Evolutionary conservation across 1,140 invertebrate species (phyloP).

Genomic region (Arctopsyche grandis): DNA sequence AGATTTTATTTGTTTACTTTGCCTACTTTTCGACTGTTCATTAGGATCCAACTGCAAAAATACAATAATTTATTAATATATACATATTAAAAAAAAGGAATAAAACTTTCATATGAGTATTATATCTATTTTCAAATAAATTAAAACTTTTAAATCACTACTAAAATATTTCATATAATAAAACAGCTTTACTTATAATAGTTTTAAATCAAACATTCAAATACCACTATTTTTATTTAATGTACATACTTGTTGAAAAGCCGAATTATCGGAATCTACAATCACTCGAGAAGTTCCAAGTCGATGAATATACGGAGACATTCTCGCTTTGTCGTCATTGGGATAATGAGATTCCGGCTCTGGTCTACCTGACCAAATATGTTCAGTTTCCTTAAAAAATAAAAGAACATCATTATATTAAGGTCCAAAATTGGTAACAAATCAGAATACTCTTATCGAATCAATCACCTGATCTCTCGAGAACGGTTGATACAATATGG

Average conservation of each 20-base stretch:
- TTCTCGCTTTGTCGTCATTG: neutral
- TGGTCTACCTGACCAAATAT: constrained; percentile 21
- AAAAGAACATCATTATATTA: neutral
- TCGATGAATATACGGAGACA: constrained; percentile 10
- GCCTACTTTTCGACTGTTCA: neutral
- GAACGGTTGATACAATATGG: constrained; percentile 58
- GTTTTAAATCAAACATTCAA: no score
- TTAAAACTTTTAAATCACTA: no score
- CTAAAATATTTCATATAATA: no score
- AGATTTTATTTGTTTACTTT: neutral
- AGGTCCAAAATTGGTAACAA: neutral
- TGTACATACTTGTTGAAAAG: neutral
- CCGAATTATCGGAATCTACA: constrained; percentile 1
- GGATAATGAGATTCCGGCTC: neutral
- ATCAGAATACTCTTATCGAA: neutral
- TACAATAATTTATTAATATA: neutral
- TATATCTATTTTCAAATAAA: no score
- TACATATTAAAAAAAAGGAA: neutral
- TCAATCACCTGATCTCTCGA: constrained; percentile 15
- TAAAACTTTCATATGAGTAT: neutral
- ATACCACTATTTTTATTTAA: neutral
- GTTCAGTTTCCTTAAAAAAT: constrained; percentile 25
- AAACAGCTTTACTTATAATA: no score
- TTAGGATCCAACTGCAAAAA: constrained; percentile 18
- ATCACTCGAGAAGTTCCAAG: neutral